Conservation (phyloP, 2,113 vertebrate genomes). For the Herpetotheres cachinnans region DNA sequence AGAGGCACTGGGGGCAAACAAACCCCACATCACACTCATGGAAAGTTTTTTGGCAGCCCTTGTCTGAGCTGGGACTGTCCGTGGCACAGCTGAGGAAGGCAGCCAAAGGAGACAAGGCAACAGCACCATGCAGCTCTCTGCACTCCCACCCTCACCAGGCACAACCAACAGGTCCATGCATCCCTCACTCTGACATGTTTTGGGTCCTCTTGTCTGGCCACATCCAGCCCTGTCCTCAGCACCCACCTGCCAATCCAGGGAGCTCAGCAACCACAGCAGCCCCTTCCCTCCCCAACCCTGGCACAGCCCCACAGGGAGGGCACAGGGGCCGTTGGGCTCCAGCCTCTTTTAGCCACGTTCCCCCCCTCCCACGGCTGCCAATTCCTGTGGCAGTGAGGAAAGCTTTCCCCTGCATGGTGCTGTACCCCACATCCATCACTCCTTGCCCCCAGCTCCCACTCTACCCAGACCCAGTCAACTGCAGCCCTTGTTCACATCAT, state of each 20-base stretch:
- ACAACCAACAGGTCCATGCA: not conserved
- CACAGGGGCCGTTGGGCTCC: not conserved
- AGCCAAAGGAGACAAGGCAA: not conserved
- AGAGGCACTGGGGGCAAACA: not conserved
- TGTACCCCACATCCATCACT: not conserved
- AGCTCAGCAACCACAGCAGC: not conserved
- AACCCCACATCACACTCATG: not conserved
- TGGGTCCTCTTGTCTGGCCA: not conserved
- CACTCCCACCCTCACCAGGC: not conserved
- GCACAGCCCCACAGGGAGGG: not conserved
- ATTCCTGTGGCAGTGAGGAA: not conserved
- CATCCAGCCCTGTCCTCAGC: not conserved
- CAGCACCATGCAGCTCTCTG: not conserved
- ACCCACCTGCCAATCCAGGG: not conserved
- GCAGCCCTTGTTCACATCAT: not conserved
- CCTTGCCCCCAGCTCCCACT: not conserved
- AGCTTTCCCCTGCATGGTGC: not conserved
- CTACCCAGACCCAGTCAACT: not conserved
- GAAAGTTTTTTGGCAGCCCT: not conserved
- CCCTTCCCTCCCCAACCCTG: not conserved
- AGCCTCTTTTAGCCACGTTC: not conserved
- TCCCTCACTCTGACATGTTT: not conserved
- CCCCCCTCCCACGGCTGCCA: not conserved
- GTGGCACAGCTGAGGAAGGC: fast-evolving
- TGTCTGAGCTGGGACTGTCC: not conserved